Conservation (phyloP, 2,888 invertebrate genomes). For the Lymantria dispar region DNA sequence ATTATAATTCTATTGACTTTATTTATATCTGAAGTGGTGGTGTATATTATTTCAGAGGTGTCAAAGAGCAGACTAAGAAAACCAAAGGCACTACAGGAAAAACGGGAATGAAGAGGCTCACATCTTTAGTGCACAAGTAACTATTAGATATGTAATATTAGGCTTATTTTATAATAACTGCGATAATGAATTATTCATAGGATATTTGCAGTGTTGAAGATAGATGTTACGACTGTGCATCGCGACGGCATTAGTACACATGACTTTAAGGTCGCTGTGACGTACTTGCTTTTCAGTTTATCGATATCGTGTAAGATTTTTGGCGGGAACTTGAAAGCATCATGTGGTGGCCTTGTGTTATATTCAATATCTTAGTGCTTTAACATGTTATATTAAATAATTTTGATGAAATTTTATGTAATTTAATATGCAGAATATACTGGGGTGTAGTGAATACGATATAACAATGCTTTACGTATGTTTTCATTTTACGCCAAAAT, state of each 20-base stretch:
- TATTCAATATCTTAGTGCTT: no score
- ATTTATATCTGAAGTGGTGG: background rate
- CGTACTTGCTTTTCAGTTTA: background rate
- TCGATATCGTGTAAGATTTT: no score
- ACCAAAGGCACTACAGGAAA: constrained; percentile 68
- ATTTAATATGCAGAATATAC: no score
- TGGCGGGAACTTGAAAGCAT: no score
- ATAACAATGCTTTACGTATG: no score
- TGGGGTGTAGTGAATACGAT: no score
- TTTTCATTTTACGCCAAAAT: no score
- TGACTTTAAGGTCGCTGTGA: background rate
- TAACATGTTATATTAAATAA: no score
- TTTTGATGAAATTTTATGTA: no score
- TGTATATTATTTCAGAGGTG: constrained; percentile 58
- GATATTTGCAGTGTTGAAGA: constrained; percentile 20
- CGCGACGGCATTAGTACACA: background rate
- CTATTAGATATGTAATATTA: constrained; percentile 36
- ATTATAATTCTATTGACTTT: no score
- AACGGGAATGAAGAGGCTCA: constrained; percentile 66
- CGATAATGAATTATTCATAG: constrained; percentile 22
- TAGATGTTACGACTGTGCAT: constrained; percentile 7
- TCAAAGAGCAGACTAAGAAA: constrained; percentile 76
- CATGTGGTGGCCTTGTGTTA: no score
- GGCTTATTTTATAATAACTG: constrained; percentile 34
- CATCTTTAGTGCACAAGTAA: constrained; percentile 75